Evolutionary conservation across 92 coral and sea anemone genomes (phyloP).

Genomic region (Chrysogorgia sp.): DNA sequence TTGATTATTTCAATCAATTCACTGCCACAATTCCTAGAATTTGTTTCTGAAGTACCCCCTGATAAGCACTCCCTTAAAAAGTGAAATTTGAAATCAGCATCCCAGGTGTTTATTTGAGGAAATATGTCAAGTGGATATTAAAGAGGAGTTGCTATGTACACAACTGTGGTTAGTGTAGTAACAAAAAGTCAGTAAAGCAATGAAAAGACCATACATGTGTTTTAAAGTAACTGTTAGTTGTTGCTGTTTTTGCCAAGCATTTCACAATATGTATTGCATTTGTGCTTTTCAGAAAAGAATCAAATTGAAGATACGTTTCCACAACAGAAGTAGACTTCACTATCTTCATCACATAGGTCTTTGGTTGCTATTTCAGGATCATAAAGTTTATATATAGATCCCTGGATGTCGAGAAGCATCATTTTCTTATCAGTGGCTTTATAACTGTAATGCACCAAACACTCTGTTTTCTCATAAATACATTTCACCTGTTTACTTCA

Average conservation of each 20-base stretch:
- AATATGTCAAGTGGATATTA: too few species aligned
- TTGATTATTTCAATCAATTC: too few species aligned
- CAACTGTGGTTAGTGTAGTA: too few species aligned
- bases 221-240: not conserved
- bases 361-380: constrained; percentile 67
- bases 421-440: constrained; percentile 45
- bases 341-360: constrained; percentile 24
- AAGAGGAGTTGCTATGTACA: too few species aligned
- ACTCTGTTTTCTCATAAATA: constrained; percentile 67
- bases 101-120: too few species aligned
- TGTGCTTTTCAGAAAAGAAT: constrained; percentile 31
- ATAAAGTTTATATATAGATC: constrained; percentile 44
- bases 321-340: constrained; percentile 39
- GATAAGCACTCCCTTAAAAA: too few species aligned
- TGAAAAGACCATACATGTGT: too few species aligned
- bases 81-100: too few species aligned
- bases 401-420: constrained; percentile 61
- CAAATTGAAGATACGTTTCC: constrained; percentile 55
- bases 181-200: too few species aligned
- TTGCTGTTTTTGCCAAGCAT: constrained; percentile 28
- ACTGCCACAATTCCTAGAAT: too few species aligned
- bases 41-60: too few species aligned
- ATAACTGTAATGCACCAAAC: constrained; percentile 64
- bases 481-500: constrained; percentile 42
- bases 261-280: constrained; percentile 53